Conservation (phyloP, 1,140 invertebrate species). For the Chironomus striatipennis region DNA sequence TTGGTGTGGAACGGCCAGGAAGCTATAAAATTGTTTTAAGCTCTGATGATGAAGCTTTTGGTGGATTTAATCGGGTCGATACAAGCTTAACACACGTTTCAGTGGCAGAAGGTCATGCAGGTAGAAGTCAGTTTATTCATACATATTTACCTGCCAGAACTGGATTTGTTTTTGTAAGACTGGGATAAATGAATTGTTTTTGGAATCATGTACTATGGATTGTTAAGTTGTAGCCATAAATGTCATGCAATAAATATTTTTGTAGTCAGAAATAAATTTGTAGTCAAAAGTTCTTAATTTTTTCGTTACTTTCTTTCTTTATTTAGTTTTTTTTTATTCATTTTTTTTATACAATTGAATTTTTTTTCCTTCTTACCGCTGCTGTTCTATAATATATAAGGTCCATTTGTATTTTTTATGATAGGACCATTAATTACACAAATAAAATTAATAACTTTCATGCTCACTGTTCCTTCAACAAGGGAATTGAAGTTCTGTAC, state of each 20-base stretch:
- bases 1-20: slow-evolving; percentile 71
- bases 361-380: not conserved
- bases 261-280: not conserved
- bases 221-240: not conserved
- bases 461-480: not conserved
- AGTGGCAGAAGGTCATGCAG: slow-evolving; percentile 51
- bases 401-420: not conserved
- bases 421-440: not conserved
- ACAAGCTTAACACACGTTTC: slow-evolving; percentile 58
- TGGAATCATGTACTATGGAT: not conserved
- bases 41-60: slow-evolving; percentile 70
- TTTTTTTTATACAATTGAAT: slow-evolving; percentile 1
- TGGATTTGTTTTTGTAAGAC: slow-evolving; percentile 49
- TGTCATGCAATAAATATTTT: not conserved
- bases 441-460: slow-evolving; percentile 15
- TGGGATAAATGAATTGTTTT: not conserved
- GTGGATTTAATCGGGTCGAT: slow-evolving; percentile 75
- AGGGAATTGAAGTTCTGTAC: not conserved
- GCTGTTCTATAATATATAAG: too few relatives aligned
- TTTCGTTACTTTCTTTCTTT: not conserved
- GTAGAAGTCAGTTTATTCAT: slow-evolving; percentile 51
- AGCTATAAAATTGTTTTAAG: slow-evolving; percentile 73
- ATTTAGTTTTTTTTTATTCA: not conserved
- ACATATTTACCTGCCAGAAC: slow-evolving; percentile 60
- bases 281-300: not conserved